Percentiles rank a stretch among this genome's conserved stretches.
Evolutionary conservation across 2,113 vertebrate species (phyloP).

Genomic region (Setophaga kirtlandii): DNA sequence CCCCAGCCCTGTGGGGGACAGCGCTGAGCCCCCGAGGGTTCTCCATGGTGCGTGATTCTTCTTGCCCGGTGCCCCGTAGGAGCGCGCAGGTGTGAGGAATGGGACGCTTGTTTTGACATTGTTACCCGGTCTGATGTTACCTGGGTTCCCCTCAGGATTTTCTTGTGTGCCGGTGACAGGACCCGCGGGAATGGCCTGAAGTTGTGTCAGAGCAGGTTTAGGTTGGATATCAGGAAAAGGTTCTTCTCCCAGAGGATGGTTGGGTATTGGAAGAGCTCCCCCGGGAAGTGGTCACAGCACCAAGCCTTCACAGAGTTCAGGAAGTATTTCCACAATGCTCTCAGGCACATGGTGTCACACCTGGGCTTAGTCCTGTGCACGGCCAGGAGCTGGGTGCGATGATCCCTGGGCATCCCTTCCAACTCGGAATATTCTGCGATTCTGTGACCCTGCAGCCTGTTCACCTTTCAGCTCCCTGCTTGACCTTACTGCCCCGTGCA

Average conservation of each 20-base stretch:
- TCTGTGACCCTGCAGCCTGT: not conserved
- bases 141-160: not conserved
- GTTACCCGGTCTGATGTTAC: not conserved
- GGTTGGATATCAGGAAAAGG: accelerated
- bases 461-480: not conserved
- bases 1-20: not conserved
- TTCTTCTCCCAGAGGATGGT: accelerated
- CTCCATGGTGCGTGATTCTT: accelerated
- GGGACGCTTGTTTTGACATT: accelerated
- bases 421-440: not conserved
- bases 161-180: not conserved
- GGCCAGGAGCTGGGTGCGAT: accelerated
- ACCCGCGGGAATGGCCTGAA: too few species aligned
- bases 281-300: not conserved
- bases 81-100: accelerated
- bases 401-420: accelerated
- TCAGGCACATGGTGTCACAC: not conserved
- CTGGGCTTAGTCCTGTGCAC: too few species aligned
- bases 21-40: accelerated
- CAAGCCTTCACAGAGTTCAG: not conserved
- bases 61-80: accelerated
- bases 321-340: accelerated
- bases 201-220: accelerated
- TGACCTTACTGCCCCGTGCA: not conserved
- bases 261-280: not conserved